Percentiles rank a stretch among this genome's conserved stretches.
phyloP scores from a whole-genome alignment of 2,888 invertebrate species.

The Eristalis intricaria region DNA sequence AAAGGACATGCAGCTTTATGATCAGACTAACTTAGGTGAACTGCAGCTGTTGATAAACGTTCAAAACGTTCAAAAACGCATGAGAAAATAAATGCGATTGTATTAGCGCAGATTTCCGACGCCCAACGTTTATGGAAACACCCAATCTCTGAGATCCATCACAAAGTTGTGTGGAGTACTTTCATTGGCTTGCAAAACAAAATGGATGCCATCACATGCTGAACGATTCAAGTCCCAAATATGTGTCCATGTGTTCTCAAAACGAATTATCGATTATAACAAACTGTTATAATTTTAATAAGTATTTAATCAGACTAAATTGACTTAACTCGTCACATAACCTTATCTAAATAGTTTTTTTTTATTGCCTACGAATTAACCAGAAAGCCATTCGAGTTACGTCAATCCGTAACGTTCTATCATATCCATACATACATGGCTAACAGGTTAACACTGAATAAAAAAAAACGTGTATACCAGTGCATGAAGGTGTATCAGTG shows the following conservation, averaged over 20 bases:
- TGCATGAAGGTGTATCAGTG: background rate
- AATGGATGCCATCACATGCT: no score
- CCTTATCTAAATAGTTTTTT: background rate
- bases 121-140: no score
- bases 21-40: no score
- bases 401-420: background rate
- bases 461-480: background rate
- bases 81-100: no score
- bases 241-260: background rate
- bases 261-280: background rate
- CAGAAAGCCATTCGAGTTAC: background rate
- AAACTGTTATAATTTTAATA: background rate
- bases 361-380: background rate
- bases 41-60: no score
- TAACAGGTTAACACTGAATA: background rate
- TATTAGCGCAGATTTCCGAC: no score
- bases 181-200: no score
- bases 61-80: no score
- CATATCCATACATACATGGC: background rate
- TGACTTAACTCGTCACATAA: background rate
- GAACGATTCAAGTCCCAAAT: no score
- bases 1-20: no score
- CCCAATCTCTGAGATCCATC: no score
- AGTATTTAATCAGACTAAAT: background rate
- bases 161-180: no score